These are phyloP conservation scores for Melanocharis versteri DNA, from an alignment of 2,113 vertebrate species.

Conservation along the genomic window DNA sequence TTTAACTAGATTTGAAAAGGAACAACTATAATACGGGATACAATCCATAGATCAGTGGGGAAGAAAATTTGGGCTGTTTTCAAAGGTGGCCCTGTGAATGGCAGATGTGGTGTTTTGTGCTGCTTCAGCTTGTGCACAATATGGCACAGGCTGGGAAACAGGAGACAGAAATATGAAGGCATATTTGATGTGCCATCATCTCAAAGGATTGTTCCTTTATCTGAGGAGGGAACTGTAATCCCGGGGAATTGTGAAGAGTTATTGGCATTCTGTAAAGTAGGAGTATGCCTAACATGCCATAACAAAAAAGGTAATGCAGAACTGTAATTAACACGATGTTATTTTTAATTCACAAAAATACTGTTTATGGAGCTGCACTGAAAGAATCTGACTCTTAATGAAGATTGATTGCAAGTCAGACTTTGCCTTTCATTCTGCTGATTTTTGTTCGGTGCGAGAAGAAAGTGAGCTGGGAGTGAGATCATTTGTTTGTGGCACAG, in stretches of 20 bases:
- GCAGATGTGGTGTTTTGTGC: not conserved
- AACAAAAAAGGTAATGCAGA: conserved; percentile 63
- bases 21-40: not conserved
- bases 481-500: not conserved
- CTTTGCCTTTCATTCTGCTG: not conserved
- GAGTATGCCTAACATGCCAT: conserved; percentile 59
- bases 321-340: conserved; percentile 57
- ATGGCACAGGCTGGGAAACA: conserved; percentile 6
- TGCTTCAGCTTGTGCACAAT: conserved; percentile 18
- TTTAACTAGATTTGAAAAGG: not conserved
- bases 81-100: not conserved
- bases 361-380: conserved; percentile 42
- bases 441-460: conserved; percentile 15
- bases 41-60: not conserved
- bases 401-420: conserved; percentile 53
- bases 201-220: conserved; percentile 23
- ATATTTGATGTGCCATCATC: conserved; percentile 34
- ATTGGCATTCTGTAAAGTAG: conserved; percentile 53
- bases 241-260: conserved; percentile 44
- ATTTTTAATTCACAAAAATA: conserved; percentile 65
- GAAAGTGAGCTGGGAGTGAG: not conserved
- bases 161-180: conserved; percentile 7
- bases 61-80: not conserved
- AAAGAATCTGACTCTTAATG: conserved; percentile 52
- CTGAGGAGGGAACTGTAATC: conserved; percentile 13